A percentile compares a stretch with the other conserved stretches of the same genome.
phyloP scores from a whole-genome alignment of 1,140 invertebrate species.

The Drosophila kepulauana region DNA sequence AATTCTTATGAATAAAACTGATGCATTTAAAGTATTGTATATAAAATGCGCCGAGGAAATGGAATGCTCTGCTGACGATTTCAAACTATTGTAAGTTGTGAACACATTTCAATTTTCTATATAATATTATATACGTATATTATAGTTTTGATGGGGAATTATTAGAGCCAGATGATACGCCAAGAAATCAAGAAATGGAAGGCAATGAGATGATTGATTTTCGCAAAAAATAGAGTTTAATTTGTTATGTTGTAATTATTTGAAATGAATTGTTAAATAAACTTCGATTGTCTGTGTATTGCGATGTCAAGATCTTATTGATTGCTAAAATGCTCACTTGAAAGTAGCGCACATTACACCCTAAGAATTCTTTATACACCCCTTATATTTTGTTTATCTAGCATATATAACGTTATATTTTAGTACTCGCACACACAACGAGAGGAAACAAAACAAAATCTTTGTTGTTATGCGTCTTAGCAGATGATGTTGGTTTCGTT shows the following conservation, averaged over 20 bases:
- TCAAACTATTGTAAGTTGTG: slow-evolving; percentile 57
- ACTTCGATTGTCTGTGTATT: not conserved
- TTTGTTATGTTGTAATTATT: not conserved
- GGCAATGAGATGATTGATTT: slow-evolving; percentile 76
- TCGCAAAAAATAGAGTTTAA: not conserved
- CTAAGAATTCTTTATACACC: slow-evolving; percentile 62
- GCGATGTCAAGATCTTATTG: slow-evolving; percentile 23
- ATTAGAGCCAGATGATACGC: slow-evolving; percentile 69
- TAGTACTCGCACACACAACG: slow-evolving; percentile 36
- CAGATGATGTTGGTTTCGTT: slow-evolving; percentile 49
- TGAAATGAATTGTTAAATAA: not conserved
- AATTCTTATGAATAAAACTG: slow-evolving; percentile 59
- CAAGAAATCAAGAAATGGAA: slow-evolving; percentile 72
- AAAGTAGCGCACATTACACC: slow-evolving; percentile 55
- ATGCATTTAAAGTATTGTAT: slow-evolving; percentile 70
- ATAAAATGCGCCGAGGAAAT: slow-evolving; percentile 77
- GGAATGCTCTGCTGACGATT: slow-evolving; percentile 35
- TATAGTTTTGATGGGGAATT: slow-evolving; percentile 75
- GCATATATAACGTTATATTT: slow-evolving; percentile 59
- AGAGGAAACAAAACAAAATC: slow-evolving; percentile 66
- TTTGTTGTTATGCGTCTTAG: slow-evolving; percentile 67
- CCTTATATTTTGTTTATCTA: slow-evolving; percentile 77
- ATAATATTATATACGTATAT: not conserved
- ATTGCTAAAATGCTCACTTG: slow-evolving; percentile 8
- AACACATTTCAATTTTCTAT: not conserved